A percentile compares a stretch with the other conserved stretches of the same genome.
phyloP scores from a whole-genome alignment of 2,888 invertebrate species.

The Ectobius pallidus region DNA sequence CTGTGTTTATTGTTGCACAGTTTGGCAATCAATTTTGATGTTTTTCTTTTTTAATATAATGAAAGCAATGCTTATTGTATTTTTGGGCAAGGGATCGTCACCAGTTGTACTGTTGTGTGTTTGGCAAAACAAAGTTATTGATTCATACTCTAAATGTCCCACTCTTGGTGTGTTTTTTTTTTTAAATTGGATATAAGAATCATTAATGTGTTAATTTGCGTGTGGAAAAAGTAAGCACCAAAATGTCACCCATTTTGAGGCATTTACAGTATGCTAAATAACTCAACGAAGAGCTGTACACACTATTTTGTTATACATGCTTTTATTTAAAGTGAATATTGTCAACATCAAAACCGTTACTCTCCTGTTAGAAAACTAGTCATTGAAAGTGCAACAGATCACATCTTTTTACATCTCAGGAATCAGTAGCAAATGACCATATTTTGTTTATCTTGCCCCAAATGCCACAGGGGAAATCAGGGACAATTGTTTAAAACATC shows the following conservation, averaged over 20 bases:
- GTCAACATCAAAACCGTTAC: constrained; percentile 37
- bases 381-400: constrained; percentile 44
- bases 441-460: constrained; percentile 39
- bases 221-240: constrained; percentile 13
- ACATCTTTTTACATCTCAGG: constrained; percentile 43
- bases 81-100: constrained; percentile 16
- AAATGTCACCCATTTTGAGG: constrained; percentile 22
- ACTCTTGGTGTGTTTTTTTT: constrained; percentile 26
- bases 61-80: neutral
- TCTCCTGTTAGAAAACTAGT: constrained; percentile 43
- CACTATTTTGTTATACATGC: constrained; percentile 34
- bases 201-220: constrained; percentile 2
- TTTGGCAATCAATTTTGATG: neutral
- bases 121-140: constrained; percentile 31
- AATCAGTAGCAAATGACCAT: constrained; percentile 43
- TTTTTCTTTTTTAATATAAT: constrained; percentile 4
- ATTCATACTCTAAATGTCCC: constrained; percentile 37
- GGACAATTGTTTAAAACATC: constrained; percentile 41
- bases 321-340: constrained; percentile 35
- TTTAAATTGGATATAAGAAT: neutral
- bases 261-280: constrained; percentile 33
- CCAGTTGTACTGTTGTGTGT: constrained; percentile 39
- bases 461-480: constrained; percentile 34
- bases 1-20: neutral
- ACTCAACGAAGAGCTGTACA: constrained; percentile 30